A percentile compares a stretch with the other conserved stretches of the same genome.
These are phyloP conservation scores for Benthosema pterotum DNA, from an alignment of 2,797 vertebrate species.

Conservation along the genomic window DNA sequence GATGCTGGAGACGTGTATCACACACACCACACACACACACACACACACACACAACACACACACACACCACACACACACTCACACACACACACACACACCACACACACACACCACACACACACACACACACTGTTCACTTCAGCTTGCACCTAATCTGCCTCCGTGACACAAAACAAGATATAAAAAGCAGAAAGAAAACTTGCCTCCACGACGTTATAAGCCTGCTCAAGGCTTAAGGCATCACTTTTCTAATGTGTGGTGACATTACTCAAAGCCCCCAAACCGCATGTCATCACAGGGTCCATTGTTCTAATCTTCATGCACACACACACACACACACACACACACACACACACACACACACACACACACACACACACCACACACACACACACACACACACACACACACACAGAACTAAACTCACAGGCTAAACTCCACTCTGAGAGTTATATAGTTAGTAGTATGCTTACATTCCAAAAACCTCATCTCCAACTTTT, in stretches of 20 bases:
- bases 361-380: no score
- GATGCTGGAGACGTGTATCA: conserved; percentile 68
- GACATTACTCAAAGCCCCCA: conserved; percentile 67
- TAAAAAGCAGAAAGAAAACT: conserved; percentile 64
- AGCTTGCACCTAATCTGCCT: conserved; percentile 74
- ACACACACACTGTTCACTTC: no score
- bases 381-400: no score
- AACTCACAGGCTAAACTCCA: no score
- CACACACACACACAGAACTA: no score
- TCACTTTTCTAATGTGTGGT: conserved; percentile 66
- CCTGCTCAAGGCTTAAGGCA: conserved; percentile 76
- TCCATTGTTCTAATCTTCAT: no score
- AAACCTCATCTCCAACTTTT: not conserved
- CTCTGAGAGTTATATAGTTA: no score
- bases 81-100: conserved; percentile 10
- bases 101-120: no score
- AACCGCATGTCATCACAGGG: conserved; percentile 24
- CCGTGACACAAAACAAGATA: conserved; percentile 72
- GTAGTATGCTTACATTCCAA: not conserved
- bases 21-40: conserved; percentile 15
- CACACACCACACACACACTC: no score
- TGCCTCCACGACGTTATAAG: conserved; percentile 58
- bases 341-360: no score
- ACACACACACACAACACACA: no score
- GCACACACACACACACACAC: no score